Base-by-base conservation (phyloP, 2,888 invertebrate genomes). In the Dynastes tityus region DNA sequence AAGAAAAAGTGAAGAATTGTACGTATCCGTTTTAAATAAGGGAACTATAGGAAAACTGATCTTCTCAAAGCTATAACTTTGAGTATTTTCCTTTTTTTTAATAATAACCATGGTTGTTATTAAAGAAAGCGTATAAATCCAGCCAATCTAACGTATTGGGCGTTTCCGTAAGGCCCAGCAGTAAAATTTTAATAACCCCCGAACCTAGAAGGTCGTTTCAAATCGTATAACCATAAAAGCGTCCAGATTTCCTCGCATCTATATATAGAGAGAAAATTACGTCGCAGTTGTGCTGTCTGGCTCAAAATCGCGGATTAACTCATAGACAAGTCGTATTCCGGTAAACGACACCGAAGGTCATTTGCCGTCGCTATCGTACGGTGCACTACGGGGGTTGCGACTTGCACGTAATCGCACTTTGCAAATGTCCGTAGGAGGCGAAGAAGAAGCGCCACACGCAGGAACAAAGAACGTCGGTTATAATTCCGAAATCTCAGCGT, bases 401-500 rank as follows among this genome's bases (percentile, higher is more conserved):
- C 45, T 45, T 45, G 51, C 55, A 58, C 55, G 55, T 58, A 58
- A 9, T 9, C 55, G 16, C 27, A 29, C 55, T 65, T 37, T 67
- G 32, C 65, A 49, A 29, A 65, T 16, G 55, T 65, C n/a, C 22
- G 74, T 16, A 37, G 32, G 55, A 67, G 51, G 37, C 29, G 51
- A 64, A 67, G 63, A 65, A 49, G 45, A 58, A 16, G 22, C 55
- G 55, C 8, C 22, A 4, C 37, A 29, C 64, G 45, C 5, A 58
- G 58, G 49, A 49, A 75, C 63, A 63, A 55, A 68, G 67, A 22
- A 58, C 40, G 77, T 16, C 11, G 32, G 61, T 71, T 74, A 74
- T 74, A 78, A 78, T 78, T 78, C 71, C 37, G 63, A 78, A 78
- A 74, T 78, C 73, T 73, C 53, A 32, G 64, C 71, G 74, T 76